A percentile compares a stretch with the other conserved stretches of the same genome.
phyloP scores from a whole-genome alignment of 2,888 invertebrate species.

The Thera obeliscata region DNA sequence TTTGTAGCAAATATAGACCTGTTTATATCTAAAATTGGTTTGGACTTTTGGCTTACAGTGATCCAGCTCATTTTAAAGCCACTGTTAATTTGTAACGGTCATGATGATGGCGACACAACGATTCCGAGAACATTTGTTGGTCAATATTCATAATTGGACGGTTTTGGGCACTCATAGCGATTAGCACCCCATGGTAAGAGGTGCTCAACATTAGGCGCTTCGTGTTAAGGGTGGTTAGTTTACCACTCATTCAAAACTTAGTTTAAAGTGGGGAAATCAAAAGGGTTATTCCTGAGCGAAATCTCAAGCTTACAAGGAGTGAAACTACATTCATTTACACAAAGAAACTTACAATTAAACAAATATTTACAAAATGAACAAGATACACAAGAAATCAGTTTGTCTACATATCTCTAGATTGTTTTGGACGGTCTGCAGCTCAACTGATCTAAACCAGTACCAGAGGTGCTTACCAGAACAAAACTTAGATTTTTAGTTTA shows the following conservation, averaged over 20 bases:
- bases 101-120: slow-evolving; percentile 36
- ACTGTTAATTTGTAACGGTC: slow-evolving; percentile 25
- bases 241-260: slow-evolving; percentile 4
- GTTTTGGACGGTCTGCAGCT: too few relatives aligned
- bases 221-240: slow-evolving; percentile 1
- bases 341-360: too few relatives aligned
- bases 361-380: too few relatives aligned
- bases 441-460: too few relatives aligned
- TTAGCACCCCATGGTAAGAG: slow-evolving; percentile 70
- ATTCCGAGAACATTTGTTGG: slow-evolving; percentile 51
- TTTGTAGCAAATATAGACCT: too few relatives aligned
- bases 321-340: too few relatives aligned
- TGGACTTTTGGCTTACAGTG: too few relatives aligned
- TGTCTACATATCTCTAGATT: too few relatives aligned
- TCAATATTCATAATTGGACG: slow-evolving; percentile 77
- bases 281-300: background rate
- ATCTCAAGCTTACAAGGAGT: background rate
- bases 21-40: too few relatives aligned
- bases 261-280: background rate
- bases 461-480: too few relatives aligned
- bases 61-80: background rate
- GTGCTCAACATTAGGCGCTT: slow-evolving; percentile 45
- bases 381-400: too few relatives aligned
- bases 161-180: slow-evolving; percentile 71
- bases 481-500: too few relatives aligned